These are phyloP conservation scores for Myotis myotis DNA, from an alignment of 2,797 vertebrate species.

Conservation along the genomic window DNA sequence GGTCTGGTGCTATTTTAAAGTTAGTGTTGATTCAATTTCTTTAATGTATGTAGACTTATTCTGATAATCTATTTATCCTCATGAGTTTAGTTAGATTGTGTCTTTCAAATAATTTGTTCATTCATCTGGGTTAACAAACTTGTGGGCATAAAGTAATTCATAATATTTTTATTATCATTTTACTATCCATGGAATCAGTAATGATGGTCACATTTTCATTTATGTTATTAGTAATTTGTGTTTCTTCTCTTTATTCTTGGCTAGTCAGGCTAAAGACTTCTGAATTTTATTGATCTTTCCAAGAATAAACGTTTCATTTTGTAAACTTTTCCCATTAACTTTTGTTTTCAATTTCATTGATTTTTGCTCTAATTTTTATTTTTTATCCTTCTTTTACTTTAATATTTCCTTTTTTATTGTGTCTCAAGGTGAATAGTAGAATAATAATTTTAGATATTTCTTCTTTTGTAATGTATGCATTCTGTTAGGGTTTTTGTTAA, in stretches of 20 bases:
- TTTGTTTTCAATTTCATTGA: not conserved
- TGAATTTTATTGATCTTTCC: not conserved
- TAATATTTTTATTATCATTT: not conserved
- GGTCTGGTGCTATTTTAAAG: not conserved
- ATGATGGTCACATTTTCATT: not conserved
- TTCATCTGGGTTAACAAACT: not conserved
- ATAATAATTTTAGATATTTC: not conserved
- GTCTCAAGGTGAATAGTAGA: not conserved
- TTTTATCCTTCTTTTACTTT: not conserved
- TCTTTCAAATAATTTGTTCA: not conserved
- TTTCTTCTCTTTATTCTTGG: not conserved
- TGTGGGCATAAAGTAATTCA: not conserved
- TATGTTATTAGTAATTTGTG: not conserved
- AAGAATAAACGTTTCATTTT: not conserved
- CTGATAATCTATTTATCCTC: not conserved
- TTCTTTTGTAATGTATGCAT: not conserved
- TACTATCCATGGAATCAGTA: not conserved
- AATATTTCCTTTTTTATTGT: not conserved
- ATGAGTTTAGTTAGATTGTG: not conserved
- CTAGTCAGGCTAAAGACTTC: not conserved
- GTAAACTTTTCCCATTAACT: not conserved
- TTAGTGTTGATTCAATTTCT: not conserved
- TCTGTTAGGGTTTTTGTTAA: not conserved
- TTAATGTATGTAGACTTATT: not conserved
- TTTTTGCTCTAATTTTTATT: not conserved